Evolutionary conservation across 2,113 vertebrate species (phyloP), one percentile per base, ranked within the genome.

Genomic region (Myxocyprinus asiaticus): DNA sequence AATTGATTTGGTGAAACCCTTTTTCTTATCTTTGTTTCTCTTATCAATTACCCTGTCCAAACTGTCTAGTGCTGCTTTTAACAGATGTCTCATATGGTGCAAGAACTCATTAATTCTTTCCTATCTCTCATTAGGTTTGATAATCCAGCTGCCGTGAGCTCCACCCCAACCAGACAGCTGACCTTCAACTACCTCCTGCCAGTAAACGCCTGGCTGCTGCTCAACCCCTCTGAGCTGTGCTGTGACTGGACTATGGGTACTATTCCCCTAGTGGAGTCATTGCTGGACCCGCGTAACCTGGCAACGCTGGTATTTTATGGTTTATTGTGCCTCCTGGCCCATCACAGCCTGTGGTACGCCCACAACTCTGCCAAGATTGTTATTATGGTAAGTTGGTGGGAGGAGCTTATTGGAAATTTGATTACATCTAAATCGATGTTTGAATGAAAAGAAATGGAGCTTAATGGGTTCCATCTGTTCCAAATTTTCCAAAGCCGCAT

Each of bases 231-330:
- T 5, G 96, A 98, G 81, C 91, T 99, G 42, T 99, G 97, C 88
- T 99, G 98, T 76, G 97, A 99, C 86, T 99, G 97, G 98, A 99
- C 98, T 9, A 99, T 99, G 98, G 98, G 97, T 83, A 98, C 98
- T 80, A 97, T 99, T 83, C 96, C 98, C 43, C 90, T 99, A 4
- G 95, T 99, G 85, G 97, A 99, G 84, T 96, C 96, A 0, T 77
- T 96, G 58, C 79, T 98, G 8, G 98, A 99, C 88, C 76, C 92
- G 10, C 92, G 97, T 59, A 99, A 99, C 88, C 43, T 97, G 81
- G 96, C 96, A 84, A 99, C 97, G 0, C 82, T 98, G 83, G 83
- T 82, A 7, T 98, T 99, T 89, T 99, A 98, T 86, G 81, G 82
- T 17, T 83, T 95, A 64, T 86, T 98, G 83, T 94, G 91, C 22